A percentile compares a stretch with the other conserved stretches of the same genome.
phyloP scores from a whole-genome alignment of 64 coral and sea anemone genomes.

The Acropora yongei region DNA sequence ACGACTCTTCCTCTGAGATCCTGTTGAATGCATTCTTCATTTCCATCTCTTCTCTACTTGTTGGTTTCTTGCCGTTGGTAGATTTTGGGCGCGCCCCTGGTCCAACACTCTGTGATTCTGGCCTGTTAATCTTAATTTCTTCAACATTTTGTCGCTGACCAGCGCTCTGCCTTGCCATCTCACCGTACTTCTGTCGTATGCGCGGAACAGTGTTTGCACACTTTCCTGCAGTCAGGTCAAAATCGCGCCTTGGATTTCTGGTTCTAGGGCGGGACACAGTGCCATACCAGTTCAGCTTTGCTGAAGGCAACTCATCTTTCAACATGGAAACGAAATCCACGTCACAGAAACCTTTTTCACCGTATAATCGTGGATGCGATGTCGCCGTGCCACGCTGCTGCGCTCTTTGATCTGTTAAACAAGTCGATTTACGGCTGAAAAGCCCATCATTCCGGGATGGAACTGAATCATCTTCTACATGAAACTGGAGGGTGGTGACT shows the following conservation, averaged over 20 bases:
- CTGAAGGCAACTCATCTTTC: background rate
- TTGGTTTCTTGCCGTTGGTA: background rate
- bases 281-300: background rate
- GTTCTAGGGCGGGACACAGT: background rate
- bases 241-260: background rate
- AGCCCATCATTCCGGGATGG: no score
- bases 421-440: background rate
- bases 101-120: background rate
- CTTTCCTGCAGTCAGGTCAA: no score
- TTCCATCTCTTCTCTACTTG: background rate
- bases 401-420: background rate
- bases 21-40: background rate
- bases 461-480: background rate
- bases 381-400: background rate
- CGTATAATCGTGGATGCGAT: background rate
- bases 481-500: background rate
- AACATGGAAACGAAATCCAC: background rate
- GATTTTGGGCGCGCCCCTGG: background rate
- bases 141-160: background rate
- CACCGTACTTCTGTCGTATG: background rate
- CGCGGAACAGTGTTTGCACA: background rate
- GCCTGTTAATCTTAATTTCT: background rate
- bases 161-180: background rate
- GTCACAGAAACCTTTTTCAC: background rate
- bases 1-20: background rate